A percentile compares a stretch with the other conserved stretches of the same genome.
These are phyloP conservation scores for Araneus ventricosus DNA, from an alignment of 1,140 invertebrate genomes.

Conservation along the genomic window DNA sequence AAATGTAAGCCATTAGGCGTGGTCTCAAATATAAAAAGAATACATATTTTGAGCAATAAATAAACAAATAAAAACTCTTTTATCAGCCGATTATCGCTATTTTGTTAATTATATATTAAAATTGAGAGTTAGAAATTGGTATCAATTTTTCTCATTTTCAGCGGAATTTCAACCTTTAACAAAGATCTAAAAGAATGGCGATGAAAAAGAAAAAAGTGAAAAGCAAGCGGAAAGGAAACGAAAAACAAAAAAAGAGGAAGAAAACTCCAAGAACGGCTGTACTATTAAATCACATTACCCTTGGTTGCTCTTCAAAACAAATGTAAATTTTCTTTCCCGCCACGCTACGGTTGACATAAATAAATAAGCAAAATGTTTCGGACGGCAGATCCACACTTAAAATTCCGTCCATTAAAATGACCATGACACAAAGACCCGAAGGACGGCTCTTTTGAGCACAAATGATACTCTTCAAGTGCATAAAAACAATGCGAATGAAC, in stretches of 20 bases:
- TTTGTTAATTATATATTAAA: too few relatives aligned
- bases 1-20: too few relatives aligned
- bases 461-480: constrained; percentile 8
- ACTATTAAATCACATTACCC: background rate
- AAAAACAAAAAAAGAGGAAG: background rate
- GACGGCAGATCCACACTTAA: background rate
- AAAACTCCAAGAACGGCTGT: background rate
- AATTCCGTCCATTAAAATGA: background rate
- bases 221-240: background rate
- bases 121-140: too few relatives aligned
- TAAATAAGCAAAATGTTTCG: background rate
- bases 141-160: too few relatives aligned
- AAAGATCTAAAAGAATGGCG: too few relatives aligned
- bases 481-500: background rate
- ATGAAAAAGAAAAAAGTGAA: background rate
- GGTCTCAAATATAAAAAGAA: too few relatives aligned
- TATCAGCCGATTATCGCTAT: too few relatives aligned
- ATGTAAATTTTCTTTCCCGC: background rate
- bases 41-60: too few relatives aligned
- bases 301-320: constrained; percentile 4
- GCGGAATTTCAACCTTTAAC: too few relatives aligned
- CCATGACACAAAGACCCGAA: constrained; percentile 34
- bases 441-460: background rate
- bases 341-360: constrained; percentile 39
- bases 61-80: too few relatives aligned